Conservation (phyloP, 1,140 invertebrate species). For the Sarcophaga bullata region DNA sequence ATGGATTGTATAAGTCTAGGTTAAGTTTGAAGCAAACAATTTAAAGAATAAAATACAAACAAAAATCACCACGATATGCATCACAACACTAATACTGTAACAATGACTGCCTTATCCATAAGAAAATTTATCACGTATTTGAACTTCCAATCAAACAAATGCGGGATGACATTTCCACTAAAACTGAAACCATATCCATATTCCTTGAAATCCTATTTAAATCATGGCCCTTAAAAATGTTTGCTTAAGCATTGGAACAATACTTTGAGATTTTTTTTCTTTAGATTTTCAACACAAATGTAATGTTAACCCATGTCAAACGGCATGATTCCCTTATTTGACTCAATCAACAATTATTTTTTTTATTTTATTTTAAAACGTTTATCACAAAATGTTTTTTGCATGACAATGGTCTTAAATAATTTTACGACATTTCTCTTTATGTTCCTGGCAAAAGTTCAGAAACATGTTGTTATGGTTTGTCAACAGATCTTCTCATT, state of each 20-base stretch:
- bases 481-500: too few species aligned
- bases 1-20: not conserved
- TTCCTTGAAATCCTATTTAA: not conserved
- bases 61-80: not conserved
- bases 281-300: not conserved
- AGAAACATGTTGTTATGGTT: too few species aligned
- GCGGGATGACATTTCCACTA: not conserved
- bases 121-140: not conserved
- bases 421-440: too few species aligned
- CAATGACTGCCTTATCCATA: too few species aligned
- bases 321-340: not conserved
- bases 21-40: not conserved
- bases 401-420: too few species aligned
- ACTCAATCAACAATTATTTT: not conserved
- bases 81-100: not conserved
- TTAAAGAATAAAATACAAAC: not conserved
- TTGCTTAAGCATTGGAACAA: slow-evolving; percentile 1
- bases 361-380: not conserved
- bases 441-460: too few species aligned
- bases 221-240: not conserved
- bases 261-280: not conserved
- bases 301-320: slow-evolving; percentile 23
- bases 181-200: not conserved
- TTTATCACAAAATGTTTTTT: too few species aligned
- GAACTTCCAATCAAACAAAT: not conserved